Conservation (phyloP, 2,888 invertebrate species). For the Synanthedon tipuliformis region DNA sequence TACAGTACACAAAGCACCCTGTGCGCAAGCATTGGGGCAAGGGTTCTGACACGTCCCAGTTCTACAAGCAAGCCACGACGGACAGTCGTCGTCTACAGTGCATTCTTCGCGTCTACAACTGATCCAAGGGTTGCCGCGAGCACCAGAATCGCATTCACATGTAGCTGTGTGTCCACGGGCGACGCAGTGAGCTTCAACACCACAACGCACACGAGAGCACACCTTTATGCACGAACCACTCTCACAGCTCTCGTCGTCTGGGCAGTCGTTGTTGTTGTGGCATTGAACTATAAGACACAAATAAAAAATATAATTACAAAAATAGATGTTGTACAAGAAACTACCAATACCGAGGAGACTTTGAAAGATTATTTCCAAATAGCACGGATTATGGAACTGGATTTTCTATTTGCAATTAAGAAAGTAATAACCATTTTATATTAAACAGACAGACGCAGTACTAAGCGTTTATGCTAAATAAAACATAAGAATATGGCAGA, state of each 20-base stretch:
- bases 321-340: too few relatives aligned
- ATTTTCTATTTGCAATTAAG: too few relatives aligned
- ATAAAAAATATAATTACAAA: too few relatives aligned
- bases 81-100: slow-evolving; percentile 79
- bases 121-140: slow-evolving; percentile 80
- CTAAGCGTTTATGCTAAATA: too few relatives aligned
- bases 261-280: slow-evolving; percentile 86
- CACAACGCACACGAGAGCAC: slow-evolving; percentile 84
- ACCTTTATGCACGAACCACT: slow-evolving; percentile 85
- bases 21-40: slow-evolving; percentile 86
- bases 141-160: slow-evolving; percentile 81
- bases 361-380: not conserved
- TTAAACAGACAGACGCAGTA: too few relatives aligned
- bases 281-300: slow-evolving; percentile 77
- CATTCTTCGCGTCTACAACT: slow-evolving; percentile 84
- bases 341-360: too few relatives aligned
- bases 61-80: slow-evolving; percentile 81
- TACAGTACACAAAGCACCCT: slow-evolving; percentile 80
- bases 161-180: slow-evolving; percentile 83
- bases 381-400: too few relatives aligned
- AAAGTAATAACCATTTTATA: too few relatives aligned
- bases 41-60: slow-evolving; percentile 85
- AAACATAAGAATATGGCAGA: too few relatives aligned
- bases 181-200: slow-evolving; percentile 80
- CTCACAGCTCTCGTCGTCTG: slow-evolving; percentile 83